A percentile compares a stretch with the other conserved stretches of the same genome.
These are phyloP conservation scores for Patella depressa DNA, from an alignment of 2,888 invertebrate genomes.

Conservation along the genomic window DNA sequence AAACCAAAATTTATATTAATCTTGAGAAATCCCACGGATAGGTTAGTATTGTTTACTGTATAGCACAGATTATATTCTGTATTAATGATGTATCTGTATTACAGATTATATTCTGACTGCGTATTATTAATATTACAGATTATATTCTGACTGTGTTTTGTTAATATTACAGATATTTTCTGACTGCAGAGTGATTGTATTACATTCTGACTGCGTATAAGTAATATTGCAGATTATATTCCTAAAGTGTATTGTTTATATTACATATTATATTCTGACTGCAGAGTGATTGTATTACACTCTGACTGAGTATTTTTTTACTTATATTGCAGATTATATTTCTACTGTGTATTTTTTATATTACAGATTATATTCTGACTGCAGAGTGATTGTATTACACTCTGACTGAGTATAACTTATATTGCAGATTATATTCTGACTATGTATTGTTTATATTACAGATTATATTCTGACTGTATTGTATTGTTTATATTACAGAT, in stretches of 20 bases:
- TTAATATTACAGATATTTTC: background rate
- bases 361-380: background rate
- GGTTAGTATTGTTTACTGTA: constrained; percentile 36
- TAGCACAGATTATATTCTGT: background rate
- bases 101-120: too few relatives aligned
- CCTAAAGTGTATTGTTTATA: constrained; percentile 40
- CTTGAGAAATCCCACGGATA: constrained; percentile 55
- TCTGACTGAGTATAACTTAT: background rate
- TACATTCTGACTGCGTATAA: too few relatives aligned
- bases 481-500: constrained; percentile 30
- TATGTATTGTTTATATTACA: constrained; percentile 26
- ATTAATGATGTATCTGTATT: too few relatives aligned
- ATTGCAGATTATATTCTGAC: constrained; percentile 53
- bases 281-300: constrained; percentile 37
- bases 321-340: constrained; percentile 45
- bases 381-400: too few relatives aligned
- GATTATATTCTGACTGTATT: too few relatives aligned
- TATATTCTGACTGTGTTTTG: constrained; percentile 51
- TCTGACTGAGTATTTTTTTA: constrained; percentile 49
- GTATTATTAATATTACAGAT: constrained; percentile 29
- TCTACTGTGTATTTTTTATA: constrained; percentile 39
- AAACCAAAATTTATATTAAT: constrained; percentile 55
- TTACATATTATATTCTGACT: background rate
- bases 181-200: too few relatives aligned
- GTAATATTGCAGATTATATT: constrained; percentile 45